phyloP scores from a whole-genome alignment of 2,797 vertebrate species.

The Peromyscus attwateri region DNA sequence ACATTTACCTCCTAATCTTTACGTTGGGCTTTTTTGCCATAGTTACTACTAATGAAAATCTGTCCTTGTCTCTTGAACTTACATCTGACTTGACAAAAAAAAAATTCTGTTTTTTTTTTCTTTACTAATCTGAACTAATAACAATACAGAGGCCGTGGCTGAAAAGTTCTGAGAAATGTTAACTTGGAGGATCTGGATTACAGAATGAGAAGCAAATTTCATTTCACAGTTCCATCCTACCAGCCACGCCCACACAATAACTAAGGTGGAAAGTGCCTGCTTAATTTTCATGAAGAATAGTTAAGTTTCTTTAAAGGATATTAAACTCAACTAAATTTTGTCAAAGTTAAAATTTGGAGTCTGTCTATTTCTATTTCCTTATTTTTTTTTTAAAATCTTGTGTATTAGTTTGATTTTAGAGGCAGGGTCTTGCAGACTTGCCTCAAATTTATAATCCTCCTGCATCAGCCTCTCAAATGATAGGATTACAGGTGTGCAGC shows the following conservation, averaged over 20 bases:
- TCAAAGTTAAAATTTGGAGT: neutral
- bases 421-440: neutral
- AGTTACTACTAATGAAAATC: neutral
- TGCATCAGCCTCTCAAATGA: neutral
- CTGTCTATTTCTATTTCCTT: neutral
- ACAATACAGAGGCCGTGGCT: neutral
- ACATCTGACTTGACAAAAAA: neutral
- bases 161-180: neutral
- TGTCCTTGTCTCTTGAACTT: neutral
- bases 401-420: neutral
- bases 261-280: neutral
- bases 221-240: conserved; percentile 32
- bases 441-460: neutral
- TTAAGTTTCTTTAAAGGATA: neutral
- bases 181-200: conserved; percentile 23
- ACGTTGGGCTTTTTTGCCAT: neutral
- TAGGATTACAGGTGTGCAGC: neutral
- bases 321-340: conserved; percentile 26
- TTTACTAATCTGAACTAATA: neutral
- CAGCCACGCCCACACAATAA: neutral
- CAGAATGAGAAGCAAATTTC: neutral
- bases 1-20: neutral
- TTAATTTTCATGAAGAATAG: conserved; percentile 19
- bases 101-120: neutral
- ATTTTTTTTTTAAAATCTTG: neutral